Percentiles rank a stretch among this genome's conserved stretches.
phyloP scores from a whole-genome alignment of 2,888 invertebrate species.

The Dryadula phaetusa region DNA sequence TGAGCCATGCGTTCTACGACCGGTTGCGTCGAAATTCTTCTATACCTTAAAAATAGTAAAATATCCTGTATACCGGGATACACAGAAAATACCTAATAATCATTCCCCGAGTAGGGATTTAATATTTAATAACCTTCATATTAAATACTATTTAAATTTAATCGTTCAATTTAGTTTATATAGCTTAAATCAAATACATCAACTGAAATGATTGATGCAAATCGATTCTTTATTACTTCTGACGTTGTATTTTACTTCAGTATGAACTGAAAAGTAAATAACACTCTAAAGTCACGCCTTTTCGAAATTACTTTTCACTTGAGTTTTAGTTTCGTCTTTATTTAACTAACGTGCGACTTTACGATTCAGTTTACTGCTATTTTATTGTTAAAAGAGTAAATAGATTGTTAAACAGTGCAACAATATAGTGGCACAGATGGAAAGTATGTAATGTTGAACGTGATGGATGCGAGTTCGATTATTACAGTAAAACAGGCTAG shows the following conservation, averaged over 20 bases:
- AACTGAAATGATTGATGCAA: not conserved
- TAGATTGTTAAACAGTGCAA: not conserved
- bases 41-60: no score
- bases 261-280: not conserved
- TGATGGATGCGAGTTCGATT: no score
- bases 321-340: not conserved
- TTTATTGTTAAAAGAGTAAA: constrained; percentile 1
- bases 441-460: not conserved
- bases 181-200: not conserved
- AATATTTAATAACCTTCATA: no score
- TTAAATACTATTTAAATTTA: no score
- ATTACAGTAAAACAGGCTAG: no score
- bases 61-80: no score
- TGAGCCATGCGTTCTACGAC: no score
- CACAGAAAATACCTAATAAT: no score
- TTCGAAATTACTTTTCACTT: not conserved
- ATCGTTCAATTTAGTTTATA: no score
- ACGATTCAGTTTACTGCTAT: not conserved
- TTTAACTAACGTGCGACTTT: not conserved
- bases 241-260: not conserved
- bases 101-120: no score
- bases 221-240: constrained; percentile 17
- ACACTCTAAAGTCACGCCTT: not conserved
- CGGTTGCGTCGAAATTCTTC: no score
- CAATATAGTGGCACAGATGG: not conserved